Evolutionary conservation across 2,888 invertebrate genomes (phyloP).

Genomic region (Melikaiella ostensackeni): DNA sequence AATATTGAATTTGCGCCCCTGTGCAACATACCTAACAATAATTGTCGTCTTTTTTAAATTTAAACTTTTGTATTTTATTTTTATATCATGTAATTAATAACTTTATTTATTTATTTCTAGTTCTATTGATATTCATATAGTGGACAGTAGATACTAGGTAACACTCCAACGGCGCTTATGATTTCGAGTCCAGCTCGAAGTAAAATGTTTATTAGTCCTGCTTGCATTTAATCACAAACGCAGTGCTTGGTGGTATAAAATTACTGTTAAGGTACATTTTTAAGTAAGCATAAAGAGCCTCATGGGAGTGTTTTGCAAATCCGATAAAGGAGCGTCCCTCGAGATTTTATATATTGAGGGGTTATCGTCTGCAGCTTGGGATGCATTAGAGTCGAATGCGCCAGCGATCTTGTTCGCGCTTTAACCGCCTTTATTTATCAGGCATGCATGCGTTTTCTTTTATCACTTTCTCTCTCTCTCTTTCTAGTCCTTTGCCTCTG

Average conservation of each 20-base stretch:
- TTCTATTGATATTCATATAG: too few relatives aligned
- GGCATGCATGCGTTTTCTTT: not conserved
- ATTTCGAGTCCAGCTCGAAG: not conserved
- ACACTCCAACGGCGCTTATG: not conserved
- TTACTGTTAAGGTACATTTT: not conserved
- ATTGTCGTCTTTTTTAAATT: too few relatives aligned
- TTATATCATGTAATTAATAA: too few relatives aligned
- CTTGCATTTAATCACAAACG: not conserved
- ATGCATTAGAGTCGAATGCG: not conserved
- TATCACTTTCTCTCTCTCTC: not conserved
- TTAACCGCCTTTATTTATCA: conserved; percentile 21
- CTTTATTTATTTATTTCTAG: too few relatives aligned
- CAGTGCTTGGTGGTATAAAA: not conserved
- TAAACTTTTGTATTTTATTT: too few relatives aligned
- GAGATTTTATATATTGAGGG: not conserved
- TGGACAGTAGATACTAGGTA: too few relatives aligned
- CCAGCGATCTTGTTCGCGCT: conserved; percentile 5
- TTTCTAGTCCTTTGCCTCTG: not conserved
- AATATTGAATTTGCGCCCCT: too few relatives aligned
- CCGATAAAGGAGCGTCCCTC: not conserved
- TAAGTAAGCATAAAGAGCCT: not conserved
- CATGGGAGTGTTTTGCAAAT: conserved; percentile 1
- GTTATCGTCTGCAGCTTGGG: not conserved
- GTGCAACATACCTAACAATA: too few relatives aligned
- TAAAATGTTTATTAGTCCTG: not conserved